Base-by-base conservation (phyloP, 2,113 vertebrate species). In the Pterocles burchelli region DNA sequence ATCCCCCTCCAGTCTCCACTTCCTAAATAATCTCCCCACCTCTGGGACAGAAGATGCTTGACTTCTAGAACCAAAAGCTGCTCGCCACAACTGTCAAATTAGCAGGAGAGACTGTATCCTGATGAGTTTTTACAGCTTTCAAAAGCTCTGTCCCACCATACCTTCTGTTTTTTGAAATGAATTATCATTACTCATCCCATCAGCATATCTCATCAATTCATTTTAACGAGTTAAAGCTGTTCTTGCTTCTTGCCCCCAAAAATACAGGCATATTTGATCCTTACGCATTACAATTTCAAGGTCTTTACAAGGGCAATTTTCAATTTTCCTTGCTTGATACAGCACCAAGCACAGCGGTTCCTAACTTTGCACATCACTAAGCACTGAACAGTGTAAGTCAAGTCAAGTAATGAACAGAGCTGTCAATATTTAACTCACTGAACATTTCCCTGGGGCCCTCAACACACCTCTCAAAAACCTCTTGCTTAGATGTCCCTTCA, bases 351-450 rank as follows among this genome's bases (percentile, higher is more conserved):
- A 86, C 57, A 92, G 54, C 52, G 81, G 65, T 26, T 80, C 63
- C 43, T 70, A 92, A 58, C 33, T 86, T 54, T 71, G 33, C 88
- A 62, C 72, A 45, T 62, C 85, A 62, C 79, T 92, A 79, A 90
- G 68, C 75, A 70, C 46, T 67, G 38, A 55, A 63, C 25, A 90
- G 58, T 41, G 21, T n/a, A 90, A 70, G 38, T 45, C 29, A 58
- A 74, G 59, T 43, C 85, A 93, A 76, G 54, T 70, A 88, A 81
- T 51, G 65, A 89, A 87, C 33, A 89, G 73, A 93, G 52, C 33
- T 89, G 86, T 89, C 91, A 78, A 55, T 90, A 92, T 84, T 93
- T 78, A 89, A 95, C 77, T 87, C 75, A 46, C 33, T 71, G 55
- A 81, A 57, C 38, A 36, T 74, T 92, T 86, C 52, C 76, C 52